Evolutionary conservation across 2,888 invertebrate genomes (phyloP), one percentile per base, ranked within the genome.

Genomic region (Tinea trinotella): DNA sequence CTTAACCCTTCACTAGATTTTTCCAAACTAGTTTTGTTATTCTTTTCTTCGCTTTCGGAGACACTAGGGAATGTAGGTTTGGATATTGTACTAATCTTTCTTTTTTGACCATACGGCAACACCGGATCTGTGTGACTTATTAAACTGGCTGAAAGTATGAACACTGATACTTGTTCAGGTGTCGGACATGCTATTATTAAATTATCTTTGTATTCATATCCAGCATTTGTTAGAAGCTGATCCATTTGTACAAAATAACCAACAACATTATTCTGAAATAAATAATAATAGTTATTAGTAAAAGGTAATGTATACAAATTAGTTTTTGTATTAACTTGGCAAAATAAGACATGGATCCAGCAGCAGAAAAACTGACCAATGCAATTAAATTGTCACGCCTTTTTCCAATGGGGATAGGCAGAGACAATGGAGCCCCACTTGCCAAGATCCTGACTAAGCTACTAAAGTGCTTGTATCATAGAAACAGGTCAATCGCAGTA

Each of bases 121-220:
- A 85, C 84, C 1, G 74, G 72, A 52, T 84, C 85, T 10, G 64
- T 73, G 56, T 80, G 87, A 17, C 88, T 87, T 53, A 90, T 84
- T 40, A 94, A 87, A 56, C 92, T 93, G 1, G 93, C 91, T 1
- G 94, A 94, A 7, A 95, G 95, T 57, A 96, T 88, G 63, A 96
- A 88, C 35, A 95, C 90, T n/a, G 94, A 93, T 9, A 98, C 91
- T 82, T 98, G 98, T 69, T 99, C 98, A 1, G 95, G 92, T 1
- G 96, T 91, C 0, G 98, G 98, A 67, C 97, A 96, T 7, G 92
- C 96, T 3, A 97, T 93, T 53, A 97, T 90, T 54, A 93, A 87
- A 55, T 90, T 88, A 64, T 96, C 95, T 67, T 98, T 98, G 22
- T 90, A 88, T 0, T 90, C 89, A 70, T 96, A 98, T 53, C 93